Conservation (phyloP, 2,797 vertebrate genomes). For the Phalanger gymnotis region DNA sequence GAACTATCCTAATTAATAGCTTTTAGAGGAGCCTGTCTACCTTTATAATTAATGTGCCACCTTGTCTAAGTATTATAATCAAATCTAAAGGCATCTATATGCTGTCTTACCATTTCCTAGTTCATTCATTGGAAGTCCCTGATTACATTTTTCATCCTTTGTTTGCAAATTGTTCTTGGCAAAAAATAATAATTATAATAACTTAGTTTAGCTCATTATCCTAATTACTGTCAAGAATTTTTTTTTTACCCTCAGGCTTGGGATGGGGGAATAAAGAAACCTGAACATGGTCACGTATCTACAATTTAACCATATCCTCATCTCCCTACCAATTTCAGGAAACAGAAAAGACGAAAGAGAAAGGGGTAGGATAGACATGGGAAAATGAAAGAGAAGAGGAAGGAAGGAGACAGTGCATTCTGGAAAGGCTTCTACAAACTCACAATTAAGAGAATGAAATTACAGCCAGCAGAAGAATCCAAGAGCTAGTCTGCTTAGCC, state of each 20-base stretch:
- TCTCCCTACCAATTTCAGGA: neutral
- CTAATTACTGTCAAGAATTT: neutral
- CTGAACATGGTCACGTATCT: neutral
- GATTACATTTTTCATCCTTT: neutral
- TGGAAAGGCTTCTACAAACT: neutral
- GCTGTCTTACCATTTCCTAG: neutral
- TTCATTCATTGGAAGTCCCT: neutral
- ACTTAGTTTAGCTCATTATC: neutral
- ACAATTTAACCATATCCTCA: neutral
- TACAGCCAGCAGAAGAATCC: rapidly evolving
- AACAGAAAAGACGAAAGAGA: neutral
- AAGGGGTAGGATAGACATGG: neutral
- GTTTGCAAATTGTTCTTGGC: neutral
- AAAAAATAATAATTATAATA: neutral
- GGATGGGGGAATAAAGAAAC: neutral
- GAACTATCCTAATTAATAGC: neutral
- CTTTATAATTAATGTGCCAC: neutral
- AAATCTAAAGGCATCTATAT: neutral
- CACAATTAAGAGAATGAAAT: neutral
- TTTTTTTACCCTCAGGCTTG: neutral
- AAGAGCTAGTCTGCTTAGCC: rapidly evolving
- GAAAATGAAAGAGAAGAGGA: rapidly evolving
- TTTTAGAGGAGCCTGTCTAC: neutral
- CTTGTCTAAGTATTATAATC: neutral
- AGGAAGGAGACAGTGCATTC: neutral